A percentile compares a stretch with the other conserved stretches of the same genome.
These are phyloP conservation scores for Lycocerus yunnanus DNA, from an alignment of 2,888 invertebrate species.

Conservation along the genomic window DNA sequence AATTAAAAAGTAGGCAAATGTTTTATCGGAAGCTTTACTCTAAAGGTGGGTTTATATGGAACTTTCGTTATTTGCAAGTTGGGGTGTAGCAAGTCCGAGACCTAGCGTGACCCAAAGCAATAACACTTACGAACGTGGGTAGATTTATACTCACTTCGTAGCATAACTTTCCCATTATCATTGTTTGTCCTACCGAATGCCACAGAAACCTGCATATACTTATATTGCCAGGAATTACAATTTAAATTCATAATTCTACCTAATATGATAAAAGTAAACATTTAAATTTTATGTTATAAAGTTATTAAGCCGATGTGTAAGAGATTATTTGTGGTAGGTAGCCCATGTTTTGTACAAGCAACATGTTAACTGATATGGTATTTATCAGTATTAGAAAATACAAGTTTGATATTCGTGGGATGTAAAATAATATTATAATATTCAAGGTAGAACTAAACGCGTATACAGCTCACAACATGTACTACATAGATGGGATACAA, in stretches of 20 bases:
- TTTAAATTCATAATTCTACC: conserved; percentile 15
- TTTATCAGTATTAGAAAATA: not conserved
- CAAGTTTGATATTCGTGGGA: not conserved
- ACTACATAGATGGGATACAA: not conserved
- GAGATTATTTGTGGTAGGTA: not conserved
- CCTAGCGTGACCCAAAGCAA: conserved; percentile 48
- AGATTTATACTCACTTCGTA: conserved; percentile 50
- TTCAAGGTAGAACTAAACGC: not conserved
- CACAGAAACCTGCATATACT: conserved; percentile 47
- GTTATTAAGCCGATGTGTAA: not conserved
- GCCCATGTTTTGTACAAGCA: not conserved
- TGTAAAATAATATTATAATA: not conserved
- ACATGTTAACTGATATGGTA: not conserved
- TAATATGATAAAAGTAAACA: not conserved
- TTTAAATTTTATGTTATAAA: not conserved
- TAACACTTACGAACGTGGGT: conserved; percentile 51
- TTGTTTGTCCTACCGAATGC: conserved; percentile 50
- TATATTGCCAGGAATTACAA: conserved; percentile 33
- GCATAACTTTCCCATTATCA: conserved; percentile 55
- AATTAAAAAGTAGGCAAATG: not conserved
- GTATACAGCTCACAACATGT: not conserved
- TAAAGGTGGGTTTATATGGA: conserved; percentile 26
- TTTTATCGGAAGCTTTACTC: conserved; percentile 5
- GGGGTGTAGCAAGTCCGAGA: conserved; percentile 29
- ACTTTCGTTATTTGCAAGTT: conserved; percentile 16